Conservation (phyloP, 2,113 vertebrate species). For the Ariopsis seemanni region DNA sequence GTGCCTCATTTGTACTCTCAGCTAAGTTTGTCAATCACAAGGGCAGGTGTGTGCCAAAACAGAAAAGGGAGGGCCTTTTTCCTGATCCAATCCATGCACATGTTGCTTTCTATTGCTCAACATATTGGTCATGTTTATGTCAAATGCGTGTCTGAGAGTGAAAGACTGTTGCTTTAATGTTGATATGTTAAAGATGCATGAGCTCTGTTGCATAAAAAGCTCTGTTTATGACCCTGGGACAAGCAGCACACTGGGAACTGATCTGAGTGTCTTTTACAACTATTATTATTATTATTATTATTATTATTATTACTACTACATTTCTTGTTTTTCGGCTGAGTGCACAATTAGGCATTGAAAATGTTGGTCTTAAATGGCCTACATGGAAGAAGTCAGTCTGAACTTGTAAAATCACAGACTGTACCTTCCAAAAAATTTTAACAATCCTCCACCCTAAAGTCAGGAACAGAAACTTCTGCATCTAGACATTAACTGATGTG, state of each 20-base stretch:
- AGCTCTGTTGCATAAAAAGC: not conserved
- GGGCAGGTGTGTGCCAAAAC: slow-evolving; percentile 49
- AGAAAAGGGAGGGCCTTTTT: slow-evolving; percentile 39
- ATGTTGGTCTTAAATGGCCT: not conserved
- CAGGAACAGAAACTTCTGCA: slow-evolving; percentile 8
- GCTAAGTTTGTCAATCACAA: slow-evolving; percentile 28
- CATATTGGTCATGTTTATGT: slow-evolving; percentile 10
- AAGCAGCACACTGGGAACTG: not conserved
- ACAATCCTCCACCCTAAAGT: not conserved
- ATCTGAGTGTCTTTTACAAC: not conserved
- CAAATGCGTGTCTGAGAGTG: not conserved
- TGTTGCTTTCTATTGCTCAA: slow-evolving; percentile 37
- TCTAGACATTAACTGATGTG: not conserved
- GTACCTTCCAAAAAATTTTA: slow-evolving; percentile 1
- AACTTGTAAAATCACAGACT: slow-evolving; percentile 5
- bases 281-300: not conserved
- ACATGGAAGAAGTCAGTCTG: not conserved
- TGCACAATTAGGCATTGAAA: not conserved
- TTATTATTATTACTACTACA: not conserved
- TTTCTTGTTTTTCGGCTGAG: not conserved
- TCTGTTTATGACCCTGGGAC: not conserved
- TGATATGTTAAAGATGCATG: slow-evolving; percentile 16
- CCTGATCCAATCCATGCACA: slow-evolving; percentile 39
- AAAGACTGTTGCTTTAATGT: not conserved
- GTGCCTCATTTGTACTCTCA: slow-evolving; percentile 45